Base-by-base conservation (phyloP, 2,888 invertebrate genomes). In the Tetrapedia diversipes region DNA sequence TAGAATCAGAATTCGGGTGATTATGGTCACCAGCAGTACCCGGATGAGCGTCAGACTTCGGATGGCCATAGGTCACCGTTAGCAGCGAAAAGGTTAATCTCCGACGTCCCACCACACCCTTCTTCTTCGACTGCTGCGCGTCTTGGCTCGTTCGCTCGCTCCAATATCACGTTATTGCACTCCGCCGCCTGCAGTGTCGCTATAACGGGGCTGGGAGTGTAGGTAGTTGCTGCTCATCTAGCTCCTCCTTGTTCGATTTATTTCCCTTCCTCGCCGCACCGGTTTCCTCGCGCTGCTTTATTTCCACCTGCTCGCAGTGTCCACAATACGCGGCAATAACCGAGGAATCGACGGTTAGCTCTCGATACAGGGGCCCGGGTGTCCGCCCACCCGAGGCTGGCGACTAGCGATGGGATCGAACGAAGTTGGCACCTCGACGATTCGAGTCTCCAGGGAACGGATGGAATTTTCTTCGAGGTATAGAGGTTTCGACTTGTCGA, bases 91-190 rank as follows among this genome's bases (percentile, higher is more conserved):
- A n/a, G n/a, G n/a, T n/a, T n/a, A n/a, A n/a, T n/a, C n/a, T n/a
- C n/a, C n/a, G n/a, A n/a, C n/a, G n/a, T n/a, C n/a, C n/a, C n/a
- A n/a, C n/a, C n/a, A n/a, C n/a, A n/a, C 10, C 16, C 37, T 10
- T 56, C 34, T 22, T 22, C 4, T 37, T 37, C 54, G 37, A 11
- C 56, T 29, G 24, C 22, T 10, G 19, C 19, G 27, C 14, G 27
- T 45, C 56, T 47, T 47, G 41, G 47, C 49, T 57, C 60, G 32
- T 54, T 45, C 72, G 45, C 63, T 51, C 59, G 69, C 74, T 82
- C 78, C 85, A 84, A 85, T 84, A 85, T 84, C 85, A 67, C 83
- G 85, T 85, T 84, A 84, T 85, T 85, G 85, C 84, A 81, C 81
- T 77, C 72, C 68, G 60, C 79, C 81, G 84, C 79, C 83, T 72